Evolutionary conservation across 2,113 vertebrate genomes (phyloP), one percentile per base, ranked within the genome.

Genomic region (Pyrgilauda ruficollis): DNA sequence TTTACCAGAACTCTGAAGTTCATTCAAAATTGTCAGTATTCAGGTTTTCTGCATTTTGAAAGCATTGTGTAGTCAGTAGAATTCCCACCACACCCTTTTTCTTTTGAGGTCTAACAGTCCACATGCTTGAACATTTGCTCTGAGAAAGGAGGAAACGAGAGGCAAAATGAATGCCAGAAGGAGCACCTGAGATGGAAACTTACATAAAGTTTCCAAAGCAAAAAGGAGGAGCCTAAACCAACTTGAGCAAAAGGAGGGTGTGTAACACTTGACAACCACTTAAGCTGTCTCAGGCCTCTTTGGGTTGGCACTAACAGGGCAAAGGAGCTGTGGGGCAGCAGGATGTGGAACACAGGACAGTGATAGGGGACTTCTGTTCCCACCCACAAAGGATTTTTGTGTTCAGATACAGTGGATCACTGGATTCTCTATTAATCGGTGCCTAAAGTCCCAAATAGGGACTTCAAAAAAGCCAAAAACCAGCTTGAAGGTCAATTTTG

Each of bases 301-400:
- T 44, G 33, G 5, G 13, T 20, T 64, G 24, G 13, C 59, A 35
- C 37, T 69, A 74, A 33, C 8, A 39, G 30, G 58, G 21, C 28
- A 63, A 68, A 89, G 69, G 35, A 74, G 15, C 39, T 66, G 53
- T 39, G 18, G 37, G 22, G 14, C 31, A 76, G 55, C 28, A 79
- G 63, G 15, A 73, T 37, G 4, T n/a, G 26, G 39, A 66, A 66
- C 20, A 44, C 4, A 6, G 52, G 13, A 17, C 15, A 37, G 58
- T 41, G 69, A 59, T 15, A 27, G 30, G 31, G 53, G 30, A 59
- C 9, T 89, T 67, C 39, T 44, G 18, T 58, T 85, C 31, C 66
- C 41, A 30, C 47, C 30, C 3, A 2, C 3, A 0, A 15, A 17
- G 35, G 1, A n/a, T 9, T 78, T 89, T 69, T 70, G 27, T 58